Conservation (phyloP, 2,888 invertebrate genomes). For the Eupithecia exiguata region DNA sequence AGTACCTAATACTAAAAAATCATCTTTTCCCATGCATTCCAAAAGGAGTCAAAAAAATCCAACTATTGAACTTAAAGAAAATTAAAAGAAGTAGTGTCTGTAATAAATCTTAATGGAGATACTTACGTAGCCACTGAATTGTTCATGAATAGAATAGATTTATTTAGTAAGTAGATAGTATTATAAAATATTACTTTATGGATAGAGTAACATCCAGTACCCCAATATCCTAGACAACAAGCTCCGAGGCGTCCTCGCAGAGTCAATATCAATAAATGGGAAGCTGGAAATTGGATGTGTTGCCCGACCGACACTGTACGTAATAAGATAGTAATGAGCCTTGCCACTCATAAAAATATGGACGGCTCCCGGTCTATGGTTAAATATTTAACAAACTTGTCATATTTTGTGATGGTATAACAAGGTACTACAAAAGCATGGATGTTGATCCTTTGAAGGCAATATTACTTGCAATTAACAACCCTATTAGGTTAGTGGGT, state of each 20-base stretch:
- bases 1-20: too few relatives aligned
- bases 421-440: slow-evolving; percentile 1
- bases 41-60: too few relatives aligned
- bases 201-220: slow-evolving; percentile 53
- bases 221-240: slow-evolving; percentile 53
- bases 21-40: too few relatives aligned
- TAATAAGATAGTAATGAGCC: slow-evolving; percentile 83
- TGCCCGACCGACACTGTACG: slow-evolving; percentile 71
- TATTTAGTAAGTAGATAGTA: too few relatives aligned
- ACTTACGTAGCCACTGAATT: too few relatives aligned
- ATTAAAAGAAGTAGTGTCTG: too few relatives aligned
- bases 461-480: slow-evolving; percentile 10
- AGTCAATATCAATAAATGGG: slow-evolving; percentile 84
- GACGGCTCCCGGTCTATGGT: slow-evolving; percentile 71
- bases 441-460: background rate
- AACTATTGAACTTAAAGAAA: too few relatives aligned
- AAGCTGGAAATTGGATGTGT: slow-evolving; percentile 83
- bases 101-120: too few relatives aligned
- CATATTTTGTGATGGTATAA: slow-evolving; percentile 13
- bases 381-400: slow-evolving; percentile 75
- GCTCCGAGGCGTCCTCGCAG: slow-evolving; percentile 76
- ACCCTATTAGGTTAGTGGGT: background rate
- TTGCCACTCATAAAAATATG: slow-evolving; percentile 80
- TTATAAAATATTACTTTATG: too few relatives aligned
- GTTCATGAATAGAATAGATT: too few relatives aligned